Evolutionary conservation across 1,140 invertebrate species (phyloP), one percentile per base, ranked within the genome.

Genomic region (Trissolcus basalis): DNA sequence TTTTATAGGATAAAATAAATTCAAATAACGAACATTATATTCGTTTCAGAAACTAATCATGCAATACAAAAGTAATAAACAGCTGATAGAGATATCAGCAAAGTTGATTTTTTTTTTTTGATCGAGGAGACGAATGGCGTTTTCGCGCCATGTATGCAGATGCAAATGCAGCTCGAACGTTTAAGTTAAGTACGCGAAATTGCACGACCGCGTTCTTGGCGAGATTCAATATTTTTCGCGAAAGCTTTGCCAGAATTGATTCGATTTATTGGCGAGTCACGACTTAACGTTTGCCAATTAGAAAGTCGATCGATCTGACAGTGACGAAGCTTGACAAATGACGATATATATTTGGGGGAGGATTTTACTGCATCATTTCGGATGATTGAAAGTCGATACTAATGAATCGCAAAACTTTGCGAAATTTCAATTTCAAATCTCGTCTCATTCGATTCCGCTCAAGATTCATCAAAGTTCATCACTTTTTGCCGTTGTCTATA

Each of bases 291-390:
- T 61, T 47, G 61, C 70, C 70, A 61, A 74, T 74, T 74, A 74
- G 55, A 67, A 65, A 74, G 61, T 47, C 61, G 63, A 61, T 74
- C 71, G 58, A 74, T 74, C 55, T 50, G 70, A 67, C 61, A 73
- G 55, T 67, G 70, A 73, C 50, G 61, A 15, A 48, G 14, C 68
- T 68, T 75, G 71, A 68, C 56, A 68, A 75, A 75, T 63, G 49
- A 68, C 53, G 50, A 27, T 3, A 27, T 6, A 27, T 27, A 27
- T 27, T 27, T 6, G 19, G 19, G 2, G 19, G 6, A 3, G 19
- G 2, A 27, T 27, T 27, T 27, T 27, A 27, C 19, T 6, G 19
- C 19, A 27, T 27, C 19, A 27, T 27, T 27, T 27, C 19, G 19
- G 19, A 27, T 27, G 19, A 27, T 27, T 1, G 19, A 27, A 27